Evolutionary conservation across 2,113 vertebrate species (phyloP).

Genomic region (Engraulis encrasicolus): DNA sequence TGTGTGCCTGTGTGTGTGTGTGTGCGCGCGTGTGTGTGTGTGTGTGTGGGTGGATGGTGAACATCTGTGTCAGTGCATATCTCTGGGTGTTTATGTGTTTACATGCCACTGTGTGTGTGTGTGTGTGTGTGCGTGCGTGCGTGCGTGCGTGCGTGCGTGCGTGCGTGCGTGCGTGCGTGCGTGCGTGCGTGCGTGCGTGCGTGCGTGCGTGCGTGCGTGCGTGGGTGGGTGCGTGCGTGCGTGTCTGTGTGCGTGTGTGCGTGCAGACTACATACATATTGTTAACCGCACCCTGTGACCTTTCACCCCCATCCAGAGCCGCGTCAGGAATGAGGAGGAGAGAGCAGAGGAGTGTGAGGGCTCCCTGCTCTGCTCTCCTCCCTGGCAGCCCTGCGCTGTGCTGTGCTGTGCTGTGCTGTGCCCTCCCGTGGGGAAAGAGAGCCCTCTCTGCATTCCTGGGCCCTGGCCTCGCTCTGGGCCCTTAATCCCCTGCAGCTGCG

Average conservation of each 20-base stretch:
- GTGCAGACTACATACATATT: background rate
- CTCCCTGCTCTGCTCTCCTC: constrained; percentile 48
- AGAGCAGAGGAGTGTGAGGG: background rate
- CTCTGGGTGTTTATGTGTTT: background rate
- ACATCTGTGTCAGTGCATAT: too few relatives aligned
- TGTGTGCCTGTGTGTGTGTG: background rate
- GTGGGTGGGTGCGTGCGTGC: constrained; percentile 24
- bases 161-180: background rate
- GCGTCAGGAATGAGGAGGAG: constrained; percentile 17
- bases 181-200: background rate
- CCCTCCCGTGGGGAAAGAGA: constrained; percentile 63
- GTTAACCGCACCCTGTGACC: background rate
- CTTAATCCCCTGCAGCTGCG: constrained; percentile 98
- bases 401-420: too few relatives aligned
- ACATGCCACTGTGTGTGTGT: too few relatives aligned
- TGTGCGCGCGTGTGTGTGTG: background rate
- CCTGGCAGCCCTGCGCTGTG: background rate
- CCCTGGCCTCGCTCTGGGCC: constrained; percentile 86
- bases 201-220: background rate
- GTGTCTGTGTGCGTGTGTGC: too few relatives aligned
- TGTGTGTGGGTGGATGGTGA: constrained; percentile 16
- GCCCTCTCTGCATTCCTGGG: constrained; percentile 84
- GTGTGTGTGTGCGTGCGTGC: background rate
- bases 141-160: constrained; percentile 21
- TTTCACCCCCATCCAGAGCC: background rate